These are phyloP conservation scores for Channa argus DNA, from an alignment of 2,113 vertebrate species.

Conservation along the genomic window DNA sequence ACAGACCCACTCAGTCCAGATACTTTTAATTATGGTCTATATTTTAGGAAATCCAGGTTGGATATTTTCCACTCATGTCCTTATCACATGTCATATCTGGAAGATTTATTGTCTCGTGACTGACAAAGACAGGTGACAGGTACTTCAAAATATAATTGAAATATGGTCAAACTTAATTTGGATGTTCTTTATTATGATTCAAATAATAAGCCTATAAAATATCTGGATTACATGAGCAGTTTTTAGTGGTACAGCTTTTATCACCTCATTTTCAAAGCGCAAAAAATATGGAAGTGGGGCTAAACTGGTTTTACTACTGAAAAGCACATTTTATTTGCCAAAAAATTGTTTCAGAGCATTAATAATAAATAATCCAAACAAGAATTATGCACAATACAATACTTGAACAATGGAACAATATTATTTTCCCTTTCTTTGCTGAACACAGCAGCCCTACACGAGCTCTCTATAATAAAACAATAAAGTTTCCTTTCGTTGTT, in stretches of 20 bases:
- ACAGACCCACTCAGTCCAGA: neutral
- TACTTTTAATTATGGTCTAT: too few relatives aligned
- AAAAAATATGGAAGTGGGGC: neutral
- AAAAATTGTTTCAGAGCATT: neutral
- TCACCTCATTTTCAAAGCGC: neutral
- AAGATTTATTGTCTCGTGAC: too few relatives aligned
- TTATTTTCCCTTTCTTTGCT: neutral
- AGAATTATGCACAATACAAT: too few relatives aligned
- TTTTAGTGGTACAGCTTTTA: neutral
- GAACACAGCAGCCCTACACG: neutral
- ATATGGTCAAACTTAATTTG: too few relatives aligned
- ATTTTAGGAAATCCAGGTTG: neutral
- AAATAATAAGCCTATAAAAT: too few relatives aligned
- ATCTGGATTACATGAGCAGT: neutral
- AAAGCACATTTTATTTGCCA: too few relatives aligned
- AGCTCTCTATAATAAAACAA: neutral
- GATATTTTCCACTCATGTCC: too few relatives aligned
- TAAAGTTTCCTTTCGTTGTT: conserved; percentile 21
- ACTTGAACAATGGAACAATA: neutral
- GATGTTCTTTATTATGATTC: too few relatives aligned
- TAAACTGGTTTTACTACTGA: too few relatives aligned
- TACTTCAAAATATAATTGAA: too few relatives aligned
- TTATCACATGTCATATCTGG: too few relatives aligned
- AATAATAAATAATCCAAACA: neutral
- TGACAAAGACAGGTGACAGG: too few relatives aligned